These are phyloP conservation scores for Dasyornis broadbenti DNA, from an alignment of 2,113 vertebrate genomes.

Conservation along the genomic window DNA sequence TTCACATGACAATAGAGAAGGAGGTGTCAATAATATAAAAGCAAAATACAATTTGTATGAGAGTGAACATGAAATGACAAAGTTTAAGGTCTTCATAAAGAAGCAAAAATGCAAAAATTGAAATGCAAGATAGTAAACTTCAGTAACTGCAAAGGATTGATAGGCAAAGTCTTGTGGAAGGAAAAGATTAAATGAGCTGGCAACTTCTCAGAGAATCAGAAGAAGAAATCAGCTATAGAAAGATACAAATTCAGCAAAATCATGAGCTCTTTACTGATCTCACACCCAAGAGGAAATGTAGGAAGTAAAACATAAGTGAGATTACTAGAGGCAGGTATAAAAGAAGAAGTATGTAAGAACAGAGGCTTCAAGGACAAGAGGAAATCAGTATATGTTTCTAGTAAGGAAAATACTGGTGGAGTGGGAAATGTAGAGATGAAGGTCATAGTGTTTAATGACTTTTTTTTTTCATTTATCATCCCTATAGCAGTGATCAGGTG, in stretches of 20 bases:
- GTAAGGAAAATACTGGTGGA: neutral
- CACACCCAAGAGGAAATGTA: neutral
- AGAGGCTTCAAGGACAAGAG: neutral
- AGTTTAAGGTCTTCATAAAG: neutral
- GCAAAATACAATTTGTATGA: neutral
- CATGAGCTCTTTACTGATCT: neutral
- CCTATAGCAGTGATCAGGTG: neutral
- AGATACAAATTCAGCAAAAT: neutral
- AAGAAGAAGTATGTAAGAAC: neutral
- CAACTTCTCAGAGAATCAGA: neutral
- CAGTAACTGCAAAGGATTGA: neutral
- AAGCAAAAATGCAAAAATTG: neutral
- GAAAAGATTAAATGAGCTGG: neutral
- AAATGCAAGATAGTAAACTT: neutral
- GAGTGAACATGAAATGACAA: neutral
- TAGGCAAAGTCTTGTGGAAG: neutral
- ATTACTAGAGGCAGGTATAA: neutral
- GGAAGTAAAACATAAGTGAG: neutral
- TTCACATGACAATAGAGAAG: neutral
- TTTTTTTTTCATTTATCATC: neutral
- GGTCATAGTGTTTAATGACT: neutral
- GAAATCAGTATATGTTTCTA: neutral
- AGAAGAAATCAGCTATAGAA: neutral
- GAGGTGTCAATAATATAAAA: neutral
- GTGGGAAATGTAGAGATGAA: neutral